A percentile compares a stretch with the other conserved stretches of the same genome.
phyloP scores from a whole-genome alignment of 2,113 vertebrate species.

The Oryzias javanicus region DNA sequence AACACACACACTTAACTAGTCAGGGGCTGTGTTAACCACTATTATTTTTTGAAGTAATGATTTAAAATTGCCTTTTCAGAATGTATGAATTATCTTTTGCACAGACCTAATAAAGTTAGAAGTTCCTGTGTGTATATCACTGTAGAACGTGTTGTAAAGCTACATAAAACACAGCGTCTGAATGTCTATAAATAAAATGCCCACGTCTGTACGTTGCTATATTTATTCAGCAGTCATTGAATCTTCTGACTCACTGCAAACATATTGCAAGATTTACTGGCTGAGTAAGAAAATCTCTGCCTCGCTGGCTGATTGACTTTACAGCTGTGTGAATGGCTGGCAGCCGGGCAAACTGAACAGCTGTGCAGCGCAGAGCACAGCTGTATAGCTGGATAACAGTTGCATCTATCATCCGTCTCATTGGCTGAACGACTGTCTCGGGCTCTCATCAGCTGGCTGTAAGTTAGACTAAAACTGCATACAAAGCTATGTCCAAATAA shows the following conservation, averaged over 20 bases:
- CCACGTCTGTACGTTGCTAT: neutral
- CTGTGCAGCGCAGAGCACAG: slow-evolving; percentile 48
- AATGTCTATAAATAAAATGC: neutral
- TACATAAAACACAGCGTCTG: too few relatives aligned
- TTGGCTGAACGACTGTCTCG: slow-evolving; percentile 34
- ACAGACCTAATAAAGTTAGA: too few relatives aligned
- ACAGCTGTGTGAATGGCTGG: slow-evolving; percentile 34
- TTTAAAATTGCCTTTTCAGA: too few relatives aligned
- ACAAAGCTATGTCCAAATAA: neutral
- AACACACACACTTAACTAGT: too few relatives aligned
- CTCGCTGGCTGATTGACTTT: slow-evolving; percentile 18
- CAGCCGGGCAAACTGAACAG: slow-evolving; percentile 29
- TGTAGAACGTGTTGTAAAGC: too few relatives aligned
- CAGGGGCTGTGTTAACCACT: too few relatives aligned
- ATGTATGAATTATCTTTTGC: too few relatives aligned
- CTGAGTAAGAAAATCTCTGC: slow-evolving; percentile 2
- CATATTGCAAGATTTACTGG: neutral
- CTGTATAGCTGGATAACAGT: slow-evolving; percentile 41
- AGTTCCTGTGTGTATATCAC: too few relatives aligned
- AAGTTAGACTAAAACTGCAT: slow-evolving; percentile 1
- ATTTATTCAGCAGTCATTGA: neutral
- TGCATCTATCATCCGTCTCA: slow-evolving; percentile 36
- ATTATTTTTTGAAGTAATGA: too few relatives aligned
- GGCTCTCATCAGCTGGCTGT: slow-evolving; percentile 19
- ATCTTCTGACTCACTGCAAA: neutral